A percentile compares a stretch with the other conserved stretches of the same genome.
Evolutionary conservation across 2,888 invertebrate genomes (phyloP).

Genomic region (Mesorhabditis belari): DNA sequence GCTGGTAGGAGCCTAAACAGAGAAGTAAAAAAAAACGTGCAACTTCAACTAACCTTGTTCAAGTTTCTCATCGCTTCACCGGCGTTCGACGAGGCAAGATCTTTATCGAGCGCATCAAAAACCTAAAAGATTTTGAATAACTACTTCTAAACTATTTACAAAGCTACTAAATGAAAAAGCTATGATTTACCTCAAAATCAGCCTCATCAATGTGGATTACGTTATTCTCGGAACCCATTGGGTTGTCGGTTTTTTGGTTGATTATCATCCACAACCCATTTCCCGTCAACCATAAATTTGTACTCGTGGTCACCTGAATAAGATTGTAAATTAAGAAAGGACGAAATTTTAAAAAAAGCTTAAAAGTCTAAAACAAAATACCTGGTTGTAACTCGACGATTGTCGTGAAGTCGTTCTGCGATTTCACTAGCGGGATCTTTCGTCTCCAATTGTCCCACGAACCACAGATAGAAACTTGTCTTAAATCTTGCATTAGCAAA

Average conservation of each 20-base stretch:
- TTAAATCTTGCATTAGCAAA: not conserved
- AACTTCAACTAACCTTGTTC: constrained; percentile 9
- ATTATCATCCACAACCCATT: constrained; percentile 52
- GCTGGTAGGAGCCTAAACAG: constrained; percentile 5
- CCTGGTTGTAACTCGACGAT: constrained; percentile 64
- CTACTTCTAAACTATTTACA: no score
- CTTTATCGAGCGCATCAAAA: constrained; percentile 53
- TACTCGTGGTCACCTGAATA: constrained; percentile 49
- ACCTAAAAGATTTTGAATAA: constrained; percentile 92
- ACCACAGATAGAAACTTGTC: constrained; percentile 43
- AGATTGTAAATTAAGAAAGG: no score
- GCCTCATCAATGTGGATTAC: constrained; percentile 81
- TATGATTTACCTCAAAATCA: constrained; percentile 76
- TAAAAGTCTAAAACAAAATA: constrained; percentile 1
- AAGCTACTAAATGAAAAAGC: not conserved
- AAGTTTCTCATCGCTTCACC: constrained; percentile 41
- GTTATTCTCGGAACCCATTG: constrained; percentile 84
- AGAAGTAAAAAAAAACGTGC: not conserved
- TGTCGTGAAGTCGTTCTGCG: constrained; percentile 91
- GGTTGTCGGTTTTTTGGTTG: constrained; percentile 67
- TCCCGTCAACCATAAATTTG: constrained; percentile 52
- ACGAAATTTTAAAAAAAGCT: no score
- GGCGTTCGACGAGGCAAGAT: constrained; percentile 48
- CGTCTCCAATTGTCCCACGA: constrained; percentile 79
- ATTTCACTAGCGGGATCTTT: constrained; percentile 81